phyloP scores from a whole-genome alignment of 2,888 invertebrate species.

The Agrypnus murinus region DNA sequence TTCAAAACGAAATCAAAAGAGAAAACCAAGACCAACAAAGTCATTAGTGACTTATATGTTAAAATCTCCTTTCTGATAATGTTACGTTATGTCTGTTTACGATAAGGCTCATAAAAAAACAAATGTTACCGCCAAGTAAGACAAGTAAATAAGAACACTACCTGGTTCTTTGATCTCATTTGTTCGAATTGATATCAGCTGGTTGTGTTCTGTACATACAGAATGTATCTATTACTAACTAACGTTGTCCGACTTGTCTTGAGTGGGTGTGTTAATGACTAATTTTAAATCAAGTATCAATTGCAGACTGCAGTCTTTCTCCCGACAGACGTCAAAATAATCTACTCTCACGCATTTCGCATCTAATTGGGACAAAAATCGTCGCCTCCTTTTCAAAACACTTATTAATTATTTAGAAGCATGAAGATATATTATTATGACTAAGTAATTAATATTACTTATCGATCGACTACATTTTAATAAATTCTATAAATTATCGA shows the following conservation, averaged over 20 bases:
- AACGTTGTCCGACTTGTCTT: conserved; percentile 21
- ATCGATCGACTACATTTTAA: neutral
- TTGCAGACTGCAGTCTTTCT: conserved; percentile 24
- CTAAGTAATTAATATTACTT: conserved; percentile 7
- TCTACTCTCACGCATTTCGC: conserved; percentile 15
- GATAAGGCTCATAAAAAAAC: too few relatives aligned
- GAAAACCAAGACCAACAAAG: too few relatives aligned
- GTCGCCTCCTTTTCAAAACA: neutral
- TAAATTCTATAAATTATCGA: too few relatives aligned
- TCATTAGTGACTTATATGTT: too few relatives aligned
- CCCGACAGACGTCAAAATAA: conserved; percentile 24
- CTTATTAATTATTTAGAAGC: conserved; percentile 5
- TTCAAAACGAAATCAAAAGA: too few relatives aligned
- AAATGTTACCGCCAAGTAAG: conserved; percentile 1
- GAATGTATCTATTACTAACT: conserved; percentile 29
- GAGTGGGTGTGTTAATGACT: conserved; percentile 40
- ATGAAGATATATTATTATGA: neutral
- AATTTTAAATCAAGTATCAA: conserved; percentile 41
- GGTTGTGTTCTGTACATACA: conserved; percentile 3
- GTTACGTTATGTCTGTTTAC: too few relatives aligned
- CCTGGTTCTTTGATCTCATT: conserved; percentile 46
- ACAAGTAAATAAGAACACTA: conserved; percentile 42
- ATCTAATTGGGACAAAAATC: conserved; percentile 15
- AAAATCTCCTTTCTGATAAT: too few relatives aligned
- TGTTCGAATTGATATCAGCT: conserved; percentile 22